Evolutionary conservation across 1,140 invertebrate genomes (phyloP).

Genomic region (Monochamus saltuarius): DNA sequence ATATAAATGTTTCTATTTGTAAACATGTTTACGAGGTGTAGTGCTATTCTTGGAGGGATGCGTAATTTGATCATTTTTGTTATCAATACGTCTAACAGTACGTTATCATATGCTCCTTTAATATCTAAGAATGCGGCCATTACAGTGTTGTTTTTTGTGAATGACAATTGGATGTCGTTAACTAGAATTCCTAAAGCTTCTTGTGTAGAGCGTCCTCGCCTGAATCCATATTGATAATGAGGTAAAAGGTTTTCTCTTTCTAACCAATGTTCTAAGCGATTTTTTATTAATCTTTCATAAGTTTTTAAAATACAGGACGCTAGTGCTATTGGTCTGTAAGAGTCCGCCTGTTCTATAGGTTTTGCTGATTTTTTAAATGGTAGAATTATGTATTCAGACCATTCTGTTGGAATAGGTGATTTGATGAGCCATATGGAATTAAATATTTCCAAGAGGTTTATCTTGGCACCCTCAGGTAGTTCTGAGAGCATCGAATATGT

Average conservation of each 20-base stretch:
- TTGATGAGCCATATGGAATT: too few relatives aligned
- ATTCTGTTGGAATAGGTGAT: too few relatives aligned
- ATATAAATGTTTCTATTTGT: background rate
- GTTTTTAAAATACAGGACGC: too few relatives aligned
- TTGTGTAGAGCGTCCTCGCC: background rate
- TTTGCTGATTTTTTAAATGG: too few relatives aligned
- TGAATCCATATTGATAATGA: too few relatives aligned
- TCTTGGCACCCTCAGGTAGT: too few relatives aligned
- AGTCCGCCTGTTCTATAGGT: too few relatives aligned
- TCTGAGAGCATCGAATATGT: background rate
- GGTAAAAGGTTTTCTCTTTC: background rate
- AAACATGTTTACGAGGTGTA: background rate
- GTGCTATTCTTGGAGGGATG: background rate
- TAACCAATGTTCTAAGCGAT: background rate
- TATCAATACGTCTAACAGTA: background rate
- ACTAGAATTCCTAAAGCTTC: background rate
- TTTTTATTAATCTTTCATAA: background rate
- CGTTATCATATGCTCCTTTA: background rate
- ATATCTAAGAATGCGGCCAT: slow-evolving; percentile 5
- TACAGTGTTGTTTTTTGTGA: background rate
- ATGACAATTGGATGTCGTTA: background rate
- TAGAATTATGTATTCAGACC: too few relatives aligned
- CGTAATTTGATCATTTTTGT: background rate
- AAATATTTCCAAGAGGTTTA: too few relatives aligned
- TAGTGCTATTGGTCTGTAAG: too few relatives aligned